These are phyloP conservation scores for Prunella strophiata DNA, from an alignment of 2,797 vertebrate genomes.

Conservation along the genomic window DNA sequence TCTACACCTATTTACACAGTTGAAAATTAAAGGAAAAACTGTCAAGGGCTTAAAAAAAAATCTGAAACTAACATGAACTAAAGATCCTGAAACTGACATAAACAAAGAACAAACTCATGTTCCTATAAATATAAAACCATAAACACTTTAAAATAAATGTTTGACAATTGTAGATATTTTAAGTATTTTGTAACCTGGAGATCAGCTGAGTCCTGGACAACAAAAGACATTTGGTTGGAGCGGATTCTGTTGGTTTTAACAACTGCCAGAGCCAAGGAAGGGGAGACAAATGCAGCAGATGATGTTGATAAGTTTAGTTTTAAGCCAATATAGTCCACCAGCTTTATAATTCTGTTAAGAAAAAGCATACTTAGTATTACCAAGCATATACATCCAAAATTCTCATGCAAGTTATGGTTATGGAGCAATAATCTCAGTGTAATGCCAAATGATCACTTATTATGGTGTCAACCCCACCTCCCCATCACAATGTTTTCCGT, in stretches of 20 bases:
- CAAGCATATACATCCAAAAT: neutral
- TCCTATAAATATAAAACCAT: neutral
- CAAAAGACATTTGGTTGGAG: conserved; percentile 80
- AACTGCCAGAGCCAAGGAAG: conserved; percentile 85
- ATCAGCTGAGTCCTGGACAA: conserved; percentile 77
- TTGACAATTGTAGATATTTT: neutral
- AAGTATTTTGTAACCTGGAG: conserved; percentile 80
- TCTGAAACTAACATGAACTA: neutral
- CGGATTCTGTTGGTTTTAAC: conserved; percentile 76
- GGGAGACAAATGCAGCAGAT: conserved; percentile 74
- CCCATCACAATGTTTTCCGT: neutral
- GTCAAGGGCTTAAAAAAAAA: neutral
- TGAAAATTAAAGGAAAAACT: neutral
- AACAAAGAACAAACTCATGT: neutral
- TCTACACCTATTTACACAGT: neutral
- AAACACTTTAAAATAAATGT: neutral
- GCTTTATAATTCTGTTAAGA: conserved; percentile 82
- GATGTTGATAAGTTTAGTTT: conserved; percentile 80
- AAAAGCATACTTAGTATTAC: conserved; percentile 8
- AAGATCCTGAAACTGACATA: neutral
- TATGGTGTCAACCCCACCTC: neutral
- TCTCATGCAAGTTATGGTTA: neutral
- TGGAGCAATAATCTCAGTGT: neutral
- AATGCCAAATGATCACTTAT: neutral
- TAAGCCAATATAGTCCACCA: conserved; percentile 85